These are phyloP conservation scores for Acanthacorydalis orientalis DNA, from an alignment of 2,888 invertebrate species.

Conservation along the genomic window DNA sequence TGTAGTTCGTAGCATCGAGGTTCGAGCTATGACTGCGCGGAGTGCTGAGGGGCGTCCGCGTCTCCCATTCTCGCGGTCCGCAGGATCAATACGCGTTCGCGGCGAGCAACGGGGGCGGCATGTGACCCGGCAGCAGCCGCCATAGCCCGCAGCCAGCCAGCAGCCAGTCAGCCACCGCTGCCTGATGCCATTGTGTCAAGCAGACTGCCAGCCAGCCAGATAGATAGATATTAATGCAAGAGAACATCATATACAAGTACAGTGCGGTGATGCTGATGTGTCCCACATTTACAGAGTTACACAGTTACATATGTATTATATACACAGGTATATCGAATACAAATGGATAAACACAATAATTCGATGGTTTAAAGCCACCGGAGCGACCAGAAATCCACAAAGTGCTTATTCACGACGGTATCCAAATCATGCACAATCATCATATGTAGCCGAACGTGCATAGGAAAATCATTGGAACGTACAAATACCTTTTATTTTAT, in stretches of 20 bases:
- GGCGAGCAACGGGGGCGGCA: conserved; percentile 11
- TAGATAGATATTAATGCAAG: background rate
- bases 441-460: no score
- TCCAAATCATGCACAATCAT: no score
- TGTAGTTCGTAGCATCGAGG: no score
- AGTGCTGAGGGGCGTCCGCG: conserved; percentile 15
- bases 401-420: no score
- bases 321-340: background rate
- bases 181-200: background rate
- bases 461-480: no score
- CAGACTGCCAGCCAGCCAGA: background rate
- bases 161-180: background rate
- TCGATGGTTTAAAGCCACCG: background rate
- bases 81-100: conserved; percentile 22
- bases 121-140: conserved; percentile 1
- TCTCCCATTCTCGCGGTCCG: conserved; percentile 22
- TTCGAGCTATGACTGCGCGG: conserved; percentile 9
- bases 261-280: background rate
- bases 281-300: background rate
- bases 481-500: no score
- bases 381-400: no score
- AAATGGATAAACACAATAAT: background rate
- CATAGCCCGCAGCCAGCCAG: background rate
- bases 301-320: background rate
- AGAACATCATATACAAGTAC: background rate